Base-by-base conservation (phyloP, 2,113 vertebrate genomes). In the Cephalopterus ornatus region DNA sequence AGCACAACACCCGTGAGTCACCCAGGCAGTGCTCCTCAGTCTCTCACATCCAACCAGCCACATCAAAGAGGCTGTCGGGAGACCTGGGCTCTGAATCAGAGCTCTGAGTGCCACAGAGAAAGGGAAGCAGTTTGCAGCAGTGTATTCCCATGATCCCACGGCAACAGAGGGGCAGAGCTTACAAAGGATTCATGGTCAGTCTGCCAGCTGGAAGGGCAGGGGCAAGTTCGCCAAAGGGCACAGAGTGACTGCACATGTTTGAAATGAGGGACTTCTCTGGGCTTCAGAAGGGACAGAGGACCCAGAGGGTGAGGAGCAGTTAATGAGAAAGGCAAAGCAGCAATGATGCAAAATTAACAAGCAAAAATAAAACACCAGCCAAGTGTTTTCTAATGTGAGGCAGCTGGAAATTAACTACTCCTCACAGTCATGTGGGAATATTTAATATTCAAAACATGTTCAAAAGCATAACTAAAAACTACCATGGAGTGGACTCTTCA, bases 241-340 rank as follows among this genome's bases (percentile, higher is more conserved):
- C 72, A 37, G 37, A 85, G 65, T 11, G 70, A 65, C 39, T 53
- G 44, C 44, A 35, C 44, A 5, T 71, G 62, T 92, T 83, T 78
- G 84, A 77, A 87, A 79, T 18, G 53, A 92, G 42, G 63, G 68
- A 68, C 52, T 84, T 83, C 21, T 78, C 80, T 53, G 56, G 27
- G 58, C 62, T 89, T 67, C 67, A 86, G 80, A 88, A 79, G 44
- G 70, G 68, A 78, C 49, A 87, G 73, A 86, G 39, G 21, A 77
- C 42, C 68, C 73, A 41, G 76, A 83, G 52, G 46, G 47, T 28
- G 39, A 88, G 55, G 11, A 79, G 61, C 73, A 94, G 41, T 74
- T 93, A 84, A 75, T 46, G 47, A 76, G 82, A 88, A 90, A 86
- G 59, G 61, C 88, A 94, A 93, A 85, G 56, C n/a, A 58, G 39